A percentile compares a stretch with the other conserved stretches of the same genome.
Conservation (phyloP, 2,797 vertebrate species). For the Linurgus olivaceus region DNA sequence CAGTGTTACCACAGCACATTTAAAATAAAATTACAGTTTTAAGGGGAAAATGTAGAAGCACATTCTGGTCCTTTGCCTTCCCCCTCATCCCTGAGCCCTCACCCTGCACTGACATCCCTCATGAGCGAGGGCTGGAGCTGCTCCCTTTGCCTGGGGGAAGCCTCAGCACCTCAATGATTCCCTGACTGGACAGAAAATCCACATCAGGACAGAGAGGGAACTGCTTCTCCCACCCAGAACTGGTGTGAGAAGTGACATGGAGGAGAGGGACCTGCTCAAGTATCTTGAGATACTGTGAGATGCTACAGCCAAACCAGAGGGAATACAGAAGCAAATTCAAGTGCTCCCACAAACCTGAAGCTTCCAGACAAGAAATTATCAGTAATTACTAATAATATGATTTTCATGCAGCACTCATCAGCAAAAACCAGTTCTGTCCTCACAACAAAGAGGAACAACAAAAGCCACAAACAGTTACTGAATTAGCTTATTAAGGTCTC, state of each 20-base stretch:
- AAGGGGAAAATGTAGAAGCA: not conserved
- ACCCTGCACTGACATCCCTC: not conserved
- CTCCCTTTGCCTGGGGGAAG: not conserved
- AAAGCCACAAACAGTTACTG: conserved; percentile 52
- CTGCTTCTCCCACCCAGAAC: conserved; percentile 75
- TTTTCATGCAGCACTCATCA: conserved; percentile 54
- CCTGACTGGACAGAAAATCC: not conserved
- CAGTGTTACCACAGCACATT: not conserved
- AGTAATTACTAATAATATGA: conserved; percentile 66
- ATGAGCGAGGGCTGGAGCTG: not conserved
- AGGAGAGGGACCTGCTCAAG: conserved; percentile 82
- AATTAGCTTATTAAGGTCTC: conserved; percentile 48
- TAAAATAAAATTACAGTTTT: not conserved
- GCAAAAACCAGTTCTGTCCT: conserved; percentile 34
- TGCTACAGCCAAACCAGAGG: not conserved
- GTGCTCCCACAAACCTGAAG: conserved; percentile 56
- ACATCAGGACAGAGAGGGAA: not conserved
- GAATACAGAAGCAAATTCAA: conserved; percentile 68
- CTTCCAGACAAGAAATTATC: conserved; percentile 65
- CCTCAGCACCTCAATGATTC: not conserved
- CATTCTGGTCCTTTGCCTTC: not conserved
- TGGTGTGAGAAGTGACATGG: conserved; percentile 86
- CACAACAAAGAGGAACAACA: conserved; percentile 59
- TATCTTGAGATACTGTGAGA: conserved; percentile 78
- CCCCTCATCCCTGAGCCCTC: not conserved